Evolutionary conservation across 1,140 invertebrate species (phyloP).

Genomic region (Rhynchophorus ferrugineus): DNA sequence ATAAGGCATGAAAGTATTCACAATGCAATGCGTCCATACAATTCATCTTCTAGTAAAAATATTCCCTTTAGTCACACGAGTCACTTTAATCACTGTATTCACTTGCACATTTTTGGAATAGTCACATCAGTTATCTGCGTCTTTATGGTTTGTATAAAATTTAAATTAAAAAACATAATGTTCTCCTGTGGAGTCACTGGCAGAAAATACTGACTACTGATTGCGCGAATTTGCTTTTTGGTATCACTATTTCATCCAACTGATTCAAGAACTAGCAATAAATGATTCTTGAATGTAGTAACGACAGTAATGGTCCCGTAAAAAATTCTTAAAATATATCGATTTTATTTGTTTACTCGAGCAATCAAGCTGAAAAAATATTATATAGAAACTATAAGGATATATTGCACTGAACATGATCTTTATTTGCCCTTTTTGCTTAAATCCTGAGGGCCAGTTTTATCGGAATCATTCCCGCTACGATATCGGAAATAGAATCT

Average conservation of each 20-base stretch:
- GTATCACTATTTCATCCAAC: background rate
- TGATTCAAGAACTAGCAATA: background rate
- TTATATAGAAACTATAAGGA: too few species aligned
- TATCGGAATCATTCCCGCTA: background rate
- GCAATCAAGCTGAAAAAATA: too few species aligned
- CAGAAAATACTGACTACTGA: slow-evolving; percentile 4
- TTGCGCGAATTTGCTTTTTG: background rate
- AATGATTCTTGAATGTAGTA: too few species aligned
- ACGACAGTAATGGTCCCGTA: too few species aligned
- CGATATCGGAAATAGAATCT: slow-evolving; percentile 17
- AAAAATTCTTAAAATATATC: too few species aligned
- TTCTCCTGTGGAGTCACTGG: background rate
- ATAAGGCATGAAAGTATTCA: background rate
- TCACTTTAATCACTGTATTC: slow-evolving; percentile 7
- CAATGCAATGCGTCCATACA: background rate
- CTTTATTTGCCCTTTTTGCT: slow-evolving; percentile 17
- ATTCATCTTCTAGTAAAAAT: too few species aligned
- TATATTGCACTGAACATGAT: too few species aligned
- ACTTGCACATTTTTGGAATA: background rate
- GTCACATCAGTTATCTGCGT: background rate
- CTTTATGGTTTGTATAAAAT: background rate
- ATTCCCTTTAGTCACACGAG: too few species aligned
- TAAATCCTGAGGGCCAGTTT: slow-evolving; percentile 12
- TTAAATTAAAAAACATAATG: background rate
- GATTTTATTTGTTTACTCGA: too few species aligned